phyloP scores from a whole-genome alignment of 2,888 invertebrate species.

The Orthosia incerta region DNA sequence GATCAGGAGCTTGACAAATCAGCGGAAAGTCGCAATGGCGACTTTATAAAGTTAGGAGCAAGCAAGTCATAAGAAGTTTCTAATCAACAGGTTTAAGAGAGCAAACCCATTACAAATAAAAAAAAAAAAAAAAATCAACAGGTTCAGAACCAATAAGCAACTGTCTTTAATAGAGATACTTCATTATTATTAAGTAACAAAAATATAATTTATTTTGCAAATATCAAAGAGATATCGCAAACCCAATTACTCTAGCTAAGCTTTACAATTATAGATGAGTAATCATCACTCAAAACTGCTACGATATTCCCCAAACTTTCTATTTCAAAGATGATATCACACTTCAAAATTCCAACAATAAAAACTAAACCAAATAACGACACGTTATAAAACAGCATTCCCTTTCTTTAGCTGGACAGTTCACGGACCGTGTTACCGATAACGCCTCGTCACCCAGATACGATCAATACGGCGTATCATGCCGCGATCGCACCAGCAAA shows the following conservation, averaged over 20 bases:
- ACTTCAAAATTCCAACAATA: constrained; percentile 68
- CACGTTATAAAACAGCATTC: constrained; percentile 81
- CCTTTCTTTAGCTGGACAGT: constrained; percentile 84
- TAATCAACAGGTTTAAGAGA: constrained; percentile 36
- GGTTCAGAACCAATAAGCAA: constrained; percentile 8
- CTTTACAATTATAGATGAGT: constrained; percentile 41
- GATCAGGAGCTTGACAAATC: constrained; percentile 6
- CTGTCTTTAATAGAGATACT: constrained; percentile 7
- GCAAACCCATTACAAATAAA: no score
- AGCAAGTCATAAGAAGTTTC: constrained; percentile 10
- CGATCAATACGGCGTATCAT: constrained; percentile 88
- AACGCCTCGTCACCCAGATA: constrained; percentile 87
- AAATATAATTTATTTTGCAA: constrained; percentile 8
- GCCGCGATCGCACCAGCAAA: constrained; percentile 87
- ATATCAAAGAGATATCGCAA: constrained; percentile 21
- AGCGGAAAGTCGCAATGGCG: neutral
- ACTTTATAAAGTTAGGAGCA: constrained; percentile 16
- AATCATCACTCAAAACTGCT: constrained; percentile 30
- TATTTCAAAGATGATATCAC: constrained; percentile 70
- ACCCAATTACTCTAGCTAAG: constrained; percentile 34
- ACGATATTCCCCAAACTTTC: constrained; percentile 63
- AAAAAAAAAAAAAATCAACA: no score
- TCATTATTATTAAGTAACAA: no score
- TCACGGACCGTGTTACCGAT: constrained; percentile 84
- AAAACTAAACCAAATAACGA: constrained; percentile 82